phyloP scores from a whole-genome alignment of 1,140 invertebrate genomes.

The Heliothis subflexa region DNA sequence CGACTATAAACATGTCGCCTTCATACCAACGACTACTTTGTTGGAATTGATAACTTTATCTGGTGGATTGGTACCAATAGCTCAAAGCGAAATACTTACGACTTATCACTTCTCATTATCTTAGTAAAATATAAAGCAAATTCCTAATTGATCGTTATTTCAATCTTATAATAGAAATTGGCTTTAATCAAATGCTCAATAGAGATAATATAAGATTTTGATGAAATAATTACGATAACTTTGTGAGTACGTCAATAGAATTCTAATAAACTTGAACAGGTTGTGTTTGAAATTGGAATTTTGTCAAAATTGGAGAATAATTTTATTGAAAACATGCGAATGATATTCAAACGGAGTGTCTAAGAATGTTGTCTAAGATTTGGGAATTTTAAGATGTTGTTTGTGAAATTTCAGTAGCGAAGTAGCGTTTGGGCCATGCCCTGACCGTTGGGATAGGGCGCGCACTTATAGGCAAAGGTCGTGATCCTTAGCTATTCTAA shows the following conservation, averaged over 20 bases:
- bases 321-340: constrained; percentile 17
- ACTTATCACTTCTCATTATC: constrained; percentile 30
- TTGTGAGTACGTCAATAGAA: constrained; percentile 18
- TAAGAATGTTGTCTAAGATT: not conserved
- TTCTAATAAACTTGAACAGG: constrained; percentile 22
- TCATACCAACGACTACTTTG: constrained; percentile 23
- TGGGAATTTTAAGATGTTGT: not conserved
- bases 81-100: constrained; percentile 2
- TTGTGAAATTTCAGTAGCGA: not conserved
- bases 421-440: not conserved
- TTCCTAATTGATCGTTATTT: constrained; percentile 44
- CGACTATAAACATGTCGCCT: constrained; percentile 33
- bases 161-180: constrained; percentile 42
- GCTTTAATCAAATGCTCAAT: constrained; percentile 40
- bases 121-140: constrained; percentile 32
- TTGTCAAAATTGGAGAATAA: constrained; percentile 17
- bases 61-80: not conserved
- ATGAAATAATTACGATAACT: constrained; percentile 34
- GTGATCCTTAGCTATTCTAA: too few species aligned
- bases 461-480: too few species aligned
- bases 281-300: constrained; percentile 32
- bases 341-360: constrained; percentile 1
- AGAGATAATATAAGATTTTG: constrained; percentile 34
- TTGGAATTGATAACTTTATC: constrained; percentile 35
- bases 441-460: too few species aligned